Evolutionary conservation across 2,113 vertebrate genomes (phyloP).

Genomic region (Cyprinodon variegatus): DNA sequence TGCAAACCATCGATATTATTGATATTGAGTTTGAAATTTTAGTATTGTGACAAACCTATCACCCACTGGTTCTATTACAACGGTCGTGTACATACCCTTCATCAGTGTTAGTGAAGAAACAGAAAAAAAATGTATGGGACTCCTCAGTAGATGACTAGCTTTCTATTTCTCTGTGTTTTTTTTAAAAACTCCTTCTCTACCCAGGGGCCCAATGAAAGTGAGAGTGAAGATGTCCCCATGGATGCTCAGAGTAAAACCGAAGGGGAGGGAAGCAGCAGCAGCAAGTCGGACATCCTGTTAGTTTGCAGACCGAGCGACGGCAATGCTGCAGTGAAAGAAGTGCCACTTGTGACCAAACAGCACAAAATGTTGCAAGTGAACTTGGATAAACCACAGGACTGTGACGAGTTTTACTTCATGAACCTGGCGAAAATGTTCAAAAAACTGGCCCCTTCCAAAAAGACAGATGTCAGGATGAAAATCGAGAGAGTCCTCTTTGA

Average conservation of each 20-base stretch:
- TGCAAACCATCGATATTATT: too few relatives aligned
- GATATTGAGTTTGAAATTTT: too few relatives aligned
- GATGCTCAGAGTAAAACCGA: background rate
- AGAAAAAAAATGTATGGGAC: too few relatives aligned
- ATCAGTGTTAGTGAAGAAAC: too few relatives aligned
- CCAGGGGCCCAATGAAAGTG: background rate
- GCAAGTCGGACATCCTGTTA: background rate
- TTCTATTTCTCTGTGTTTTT: background rate
- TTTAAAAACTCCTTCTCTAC: background rate
- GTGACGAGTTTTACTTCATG: constrained; percentile 55
- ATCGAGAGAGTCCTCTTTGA: constrained; percentile 43
- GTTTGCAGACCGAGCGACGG: background rate
- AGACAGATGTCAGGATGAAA: constrained; percentile 42
- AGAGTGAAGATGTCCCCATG: background rate
- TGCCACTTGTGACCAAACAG: background rate
- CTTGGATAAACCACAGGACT: constrained; percentile 34
- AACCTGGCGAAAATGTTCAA: constrained; percentile 39
- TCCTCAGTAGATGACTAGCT: background rate
- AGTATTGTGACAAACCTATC: too few relatives aligned
- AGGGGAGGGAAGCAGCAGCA: background rate
- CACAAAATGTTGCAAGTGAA: constrained; percentile 24
- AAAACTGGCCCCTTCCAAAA: constrained; percentile 32
- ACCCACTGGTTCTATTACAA: too few relatives aligned
- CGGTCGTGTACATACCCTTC: too few relatives aligned
- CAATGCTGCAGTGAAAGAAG: background rate